Percentiles rank a stretch among this genome's conserved stretches.
phyloP scores from a whole-genome alignment of 2,113 vertebrate species.

The Turnix velox region DNA sequence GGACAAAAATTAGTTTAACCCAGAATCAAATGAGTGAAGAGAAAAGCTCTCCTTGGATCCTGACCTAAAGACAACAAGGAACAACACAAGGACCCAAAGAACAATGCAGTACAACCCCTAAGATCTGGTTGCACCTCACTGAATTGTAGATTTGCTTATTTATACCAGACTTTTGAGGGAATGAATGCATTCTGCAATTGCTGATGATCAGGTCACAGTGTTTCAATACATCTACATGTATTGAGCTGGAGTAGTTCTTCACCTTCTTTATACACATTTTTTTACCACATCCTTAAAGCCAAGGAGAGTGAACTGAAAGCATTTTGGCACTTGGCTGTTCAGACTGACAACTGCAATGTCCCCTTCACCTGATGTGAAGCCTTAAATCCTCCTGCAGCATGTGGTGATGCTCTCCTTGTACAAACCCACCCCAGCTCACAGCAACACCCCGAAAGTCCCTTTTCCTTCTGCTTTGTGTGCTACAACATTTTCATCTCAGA shows the following conservation, averaged over 20 bases:
- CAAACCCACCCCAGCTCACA: neutral
- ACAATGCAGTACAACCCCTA: neutral
- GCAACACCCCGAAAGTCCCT: neutral
- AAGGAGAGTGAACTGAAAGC: neutral
- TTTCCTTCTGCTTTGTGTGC: neutral
- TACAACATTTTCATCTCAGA: neutral
- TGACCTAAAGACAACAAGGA: neutral
- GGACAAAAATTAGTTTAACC: neutral
- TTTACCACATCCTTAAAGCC: neutral
- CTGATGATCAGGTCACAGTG: neutral
- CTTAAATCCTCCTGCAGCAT: accelerated
- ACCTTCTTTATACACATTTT: neutral
- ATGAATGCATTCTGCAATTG: neutral
- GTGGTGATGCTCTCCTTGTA: neutral
- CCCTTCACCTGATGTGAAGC: neutral
- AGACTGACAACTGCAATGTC: neutral
- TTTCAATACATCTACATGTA: accelerated
- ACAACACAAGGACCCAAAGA: neutral
- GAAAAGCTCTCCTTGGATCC: too few relatives aligned
- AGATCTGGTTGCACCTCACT: neutral
- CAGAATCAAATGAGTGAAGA: neutral
- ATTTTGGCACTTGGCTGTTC: neutral
- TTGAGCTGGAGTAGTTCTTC: neutral
- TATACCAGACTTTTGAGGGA: neutral
- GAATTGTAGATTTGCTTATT: neutral